Conservation (phyloP, 2,113 vertebrate genomes). For the Chaenocephalus aceratus region DNA sequence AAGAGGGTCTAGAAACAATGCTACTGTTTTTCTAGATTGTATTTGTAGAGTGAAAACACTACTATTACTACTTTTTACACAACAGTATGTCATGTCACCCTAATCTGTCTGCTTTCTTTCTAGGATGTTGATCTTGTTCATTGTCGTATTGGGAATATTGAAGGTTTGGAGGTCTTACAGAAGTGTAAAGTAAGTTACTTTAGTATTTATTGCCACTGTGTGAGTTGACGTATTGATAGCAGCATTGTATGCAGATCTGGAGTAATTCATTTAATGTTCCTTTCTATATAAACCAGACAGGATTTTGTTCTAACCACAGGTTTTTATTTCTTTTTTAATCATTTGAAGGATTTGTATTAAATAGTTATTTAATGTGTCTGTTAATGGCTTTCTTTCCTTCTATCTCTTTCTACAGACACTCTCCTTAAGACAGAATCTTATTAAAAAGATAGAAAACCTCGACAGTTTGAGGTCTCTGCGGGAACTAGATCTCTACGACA, state of each 20-base stretch:
- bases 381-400: constrained; percentile 6
- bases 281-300: neutral
- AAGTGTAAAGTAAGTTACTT: constrained; percentile 91
- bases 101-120: constrained; percentile 39
- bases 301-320: neutral
- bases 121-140: constrained; percentile 98
- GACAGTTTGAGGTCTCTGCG: constrained; percentile 88
- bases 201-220: neutral
- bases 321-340: neutral
- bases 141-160: constrained; percentile 96
- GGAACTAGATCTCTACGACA: constrained; percentile 98
- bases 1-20: neutral
- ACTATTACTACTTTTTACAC: no score
- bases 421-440: constrained; percentile 95
- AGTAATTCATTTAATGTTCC: neutral
- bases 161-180: constrained; percentile 94
- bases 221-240: neutral
- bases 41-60: neutral
- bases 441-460: constrained; percentile 96
- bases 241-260: neutral
- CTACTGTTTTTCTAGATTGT: neutral
- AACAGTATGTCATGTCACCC: neutral
- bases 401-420: constrained; percentile 86
- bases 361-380: neutral
- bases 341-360: neutral